phyloP scores from a whole-genome alignment of 2,113 vertebrate species.

The Poeciliopsis retropinna region DNA sequence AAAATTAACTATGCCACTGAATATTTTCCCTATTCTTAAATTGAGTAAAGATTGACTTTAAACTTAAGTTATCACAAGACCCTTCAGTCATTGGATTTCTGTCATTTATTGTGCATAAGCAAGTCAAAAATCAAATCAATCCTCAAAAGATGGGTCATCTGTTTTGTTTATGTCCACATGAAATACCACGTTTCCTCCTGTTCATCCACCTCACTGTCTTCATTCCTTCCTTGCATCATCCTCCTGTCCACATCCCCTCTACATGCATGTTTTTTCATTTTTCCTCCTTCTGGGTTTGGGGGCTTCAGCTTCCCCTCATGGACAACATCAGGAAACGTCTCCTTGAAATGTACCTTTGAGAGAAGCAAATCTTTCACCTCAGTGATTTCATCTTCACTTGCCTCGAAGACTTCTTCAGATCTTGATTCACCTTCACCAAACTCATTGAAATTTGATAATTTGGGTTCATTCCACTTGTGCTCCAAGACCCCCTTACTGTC shows the following conservation, averaged over 20 bases:
- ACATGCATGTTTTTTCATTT: not conserved
- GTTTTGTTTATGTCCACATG: conserved; percentile 56
- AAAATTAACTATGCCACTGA: not conserved
- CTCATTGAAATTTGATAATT: not conserved
- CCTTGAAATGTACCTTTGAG: not conserved
- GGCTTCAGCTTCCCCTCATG: not conserved
- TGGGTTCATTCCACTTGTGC: conserved; percentile 7
- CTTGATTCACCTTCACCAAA: conserved; percentile 18
- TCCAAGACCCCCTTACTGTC: conserved; percentile 1
- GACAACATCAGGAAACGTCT: not conserved
- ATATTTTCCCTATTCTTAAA: not conserved
- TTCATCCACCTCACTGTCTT: conserved; percentile 5
- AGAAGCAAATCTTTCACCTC: not conserved
- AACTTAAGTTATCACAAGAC: not conserved
- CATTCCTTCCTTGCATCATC: conserved; percentile 15
- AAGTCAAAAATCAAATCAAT: not conserved
- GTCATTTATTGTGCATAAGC: conserved; percentile 51
- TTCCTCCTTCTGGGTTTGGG: conserved; percentile 4
- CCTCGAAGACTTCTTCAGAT: not conserved
- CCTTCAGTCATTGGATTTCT: conserved; percentile 5
- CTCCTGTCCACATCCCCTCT: not conserved
- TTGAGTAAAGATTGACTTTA: not conserved
- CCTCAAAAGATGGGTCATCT: not conserved
- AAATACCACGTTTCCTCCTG: conserved; percentile 66
- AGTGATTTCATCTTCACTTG: conserved; percentile 9